These are phyloP conservation scores for Chloroclystis v-ata DNA, from an alignment of 2,888 invertebrate species.

Conservation along the genomic window DNA sequence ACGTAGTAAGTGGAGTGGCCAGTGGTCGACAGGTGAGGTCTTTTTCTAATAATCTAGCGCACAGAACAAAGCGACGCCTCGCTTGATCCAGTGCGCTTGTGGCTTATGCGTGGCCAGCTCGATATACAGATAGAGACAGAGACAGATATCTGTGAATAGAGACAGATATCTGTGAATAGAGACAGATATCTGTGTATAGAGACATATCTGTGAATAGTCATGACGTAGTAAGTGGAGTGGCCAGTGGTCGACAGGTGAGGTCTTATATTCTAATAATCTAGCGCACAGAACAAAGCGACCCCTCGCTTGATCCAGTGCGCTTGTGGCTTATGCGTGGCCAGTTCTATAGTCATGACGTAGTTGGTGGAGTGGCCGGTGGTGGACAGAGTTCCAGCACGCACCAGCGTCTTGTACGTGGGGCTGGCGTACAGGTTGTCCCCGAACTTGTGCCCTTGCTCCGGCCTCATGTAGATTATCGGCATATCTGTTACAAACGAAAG, in stretches of 20 bases:
- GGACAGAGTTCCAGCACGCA: constrained; percentile 85
- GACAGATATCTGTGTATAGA: too few relatives aligned
- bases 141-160: too few relatives aligned
- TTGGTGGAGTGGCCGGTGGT: constrained; percentile 92
- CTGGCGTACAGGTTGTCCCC: constrained; percentile 79
- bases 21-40: too few relatives aligned
- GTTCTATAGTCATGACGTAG: constrained; percentile 86
- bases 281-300: constrained; percentile 86
- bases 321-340: constrained; percentile 80
- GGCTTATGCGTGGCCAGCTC: constrained; percentile 81
- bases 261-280: constrained; percentile 76
- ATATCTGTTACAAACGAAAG: too few relatives aligned
- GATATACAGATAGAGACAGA: too few relatives aligned
- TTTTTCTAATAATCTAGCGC: constrained; percentile 81
- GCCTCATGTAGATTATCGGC: constrained; percentile 83
- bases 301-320: constrained; percentile 88
- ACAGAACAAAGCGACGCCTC: constrained; percentile 87
- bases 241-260: constrained; percentile 90
- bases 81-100: constrained; percentile 85
- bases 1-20: too few relatives aligned
- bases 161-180: too few relatives aligned
- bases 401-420: constrained; percentile 88
- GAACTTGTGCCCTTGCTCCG: constrained; percentile 79
- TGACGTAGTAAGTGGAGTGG: constrained; percentile 90
- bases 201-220: too few relatives aligned